Base-by-base conservation (phyloP, 1,140 invertebrate species). In the Riptortus pedestris region DNA sequence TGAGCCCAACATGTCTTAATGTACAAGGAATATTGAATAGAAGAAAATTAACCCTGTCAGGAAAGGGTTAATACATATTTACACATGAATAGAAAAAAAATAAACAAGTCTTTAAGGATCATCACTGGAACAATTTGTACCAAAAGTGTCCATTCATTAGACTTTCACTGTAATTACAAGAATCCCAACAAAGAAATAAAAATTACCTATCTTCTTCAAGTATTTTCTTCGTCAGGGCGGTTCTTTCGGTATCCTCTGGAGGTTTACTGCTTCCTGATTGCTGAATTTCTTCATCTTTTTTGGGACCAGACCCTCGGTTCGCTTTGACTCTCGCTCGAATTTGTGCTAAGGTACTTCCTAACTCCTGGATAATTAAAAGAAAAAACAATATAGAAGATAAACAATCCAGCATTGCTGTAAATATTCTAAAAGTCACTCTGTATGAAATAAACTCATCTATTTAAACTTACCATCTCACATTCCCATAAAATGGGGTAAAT, bases 311-410 rank as follows among this genome's bases (percentile, higher is more conserved):
- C 27, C 51, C 18, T 33, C 64, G 48, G 3, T 24, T 58, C 5
- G 67, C 67, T 61, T 61, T 68, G n/a, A 64, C 64, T 48, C 65
- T 45, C 18, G 67, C 67, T 48, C 62, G 65, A 38, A 68, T 68
- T 52, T 65, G 55, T 18, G 67, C 63, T 9, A 68, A 59, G 18
- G 67, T 64, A n/a, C 62, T 64, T 12, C 63, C 67, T 16, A 68
- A 45, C 48, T 66, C 64, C 67, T 68, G 24, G 12, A 14, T 38
- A 38, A 38, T 5, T 7, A 38, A 38, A 14, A 38, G 31, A 7
- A 7, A 7, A 7, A 7, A 38, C 14, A 7, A 38, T 38, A 48
- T 4, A 11, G 18, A 16, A 48, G n/a, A 16, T 11, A 48, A 48
- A 11, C 11, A 11, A 48, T 7, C 4, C 18, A 16, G 18, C 7